These are phyloP conservation scores for Pardosa pseudoannulata DNA, from an alignment of 2,888 invertebrate genomes.

Conservation along the genomic window DNA sequence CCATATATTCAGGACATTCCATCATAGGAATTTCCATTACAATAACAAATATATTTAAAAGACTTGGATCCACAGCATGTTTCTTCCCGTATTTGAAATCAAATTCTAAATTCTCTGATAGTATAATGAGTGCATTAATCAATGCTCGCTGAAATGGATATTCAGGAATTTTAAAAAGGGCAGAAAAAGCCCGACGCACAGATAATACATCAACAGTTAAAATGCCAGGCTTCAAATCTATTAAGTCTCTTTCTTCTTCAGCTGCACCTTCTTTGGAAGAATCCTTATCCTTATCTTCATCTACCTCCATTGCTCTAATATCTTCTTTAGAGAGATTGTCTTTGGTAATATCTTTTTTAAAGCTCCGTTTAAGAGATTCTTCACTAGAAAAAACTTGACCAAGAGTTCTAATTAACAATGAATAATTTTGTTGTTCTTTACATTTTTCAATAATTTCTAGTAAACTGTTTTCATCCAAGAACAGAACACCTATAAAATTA, in stretches of 20 bases:
- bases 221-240: slow-evolving; percentile 67
- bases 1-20: slow-evolving; percentile 82
- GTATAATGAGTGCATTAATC: slow-evolving; percentile 85
- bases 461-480: slow-evolving; percentile 86
- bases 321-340: slow-evolving; percentile 83
- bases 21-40: slow-evolving; percentile 86
- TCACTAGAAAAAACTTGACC: slow-evolving; percentile 86
- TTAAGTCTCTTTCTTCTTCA: slow-evolving; percentile 29
- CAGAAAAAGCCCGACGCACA: slow-evolving; percentile 84
- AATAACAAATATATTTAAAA: slow-evolving; percentile 83
- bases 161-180: slow-evolving; percentile 78
- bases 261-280: slow-evolving; percentile 77
- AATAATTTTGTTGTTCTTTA: slow-evolving; percentile 83
- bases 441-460: slow-evolving; percentile 87
- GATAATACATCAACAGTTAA: slow-evolving; percentile 79
- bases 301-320: slow-evolving; percentile 85
- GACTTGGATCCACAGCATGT: slow-evolving; percentile 78
- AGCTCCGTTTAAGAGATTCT: slow-evolving; percentile 85
- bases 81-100: slow-evolving; percentile 82
- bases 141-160: slow-evolving; percentile 82
- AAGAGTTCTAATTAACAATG: slow-evolving; percentile 85
- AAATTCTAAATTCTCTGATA: slow-evolving; percentile 85
- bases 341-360: slow-evolving; percentile 77
- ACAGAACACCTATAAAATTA: slow-evolving; percentile 66
- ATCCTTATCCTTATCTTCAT: slow-evolving; percentile 92